Evolutionary conservation across 2,888 invertebrate genomes (phyloP).

Genomic region (Ellobium chinense): DNA sequence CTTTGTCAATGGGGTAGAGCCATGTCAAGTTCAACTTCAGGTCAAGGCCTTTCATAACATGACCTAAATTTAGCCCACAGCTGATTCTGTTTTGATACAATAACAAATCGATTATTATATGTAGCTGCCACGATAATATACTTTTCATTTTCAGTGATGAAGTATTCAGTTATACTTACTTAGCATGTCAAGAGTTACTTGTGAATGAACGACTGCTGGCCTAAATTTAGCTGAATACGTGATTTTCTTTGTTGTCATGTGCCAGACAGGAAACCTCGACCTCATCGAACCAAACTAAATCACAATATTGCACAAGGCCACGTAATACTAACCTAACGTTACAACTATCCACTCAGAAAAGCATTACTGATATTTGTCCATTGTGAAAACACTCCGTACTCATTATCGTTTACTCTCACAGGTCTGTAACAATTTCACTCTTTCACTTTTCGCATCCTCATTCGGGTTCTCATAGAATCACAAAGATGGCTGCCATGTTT

Average conservation of each 20-base stretch:
- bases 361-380: too few relatives aligned
- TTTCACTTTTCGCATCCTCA: not conserved
- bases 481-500: slow-evolving; percentile 74
- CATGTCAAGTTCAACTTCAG: slow-evolving; percentile 38
- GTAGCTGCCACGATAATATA: too few relatives aligned
- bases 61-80: slow-evolving; percentile 41
- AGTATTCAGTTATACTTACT: too few relatives aligned
- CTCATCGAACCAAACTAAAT: not conserved
- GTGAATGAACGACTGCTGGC: too few relatives aligned
- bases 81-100: slow-evolving; percentile 40
- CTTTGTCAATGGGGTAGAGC: slow-evolving; percentile 24
- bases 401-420: too few relatives aligned
- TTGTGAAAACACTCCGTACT: too few relatives aligned
- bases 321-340: too few relatives aligned
- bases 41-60: slow-evolving; percentile 37
- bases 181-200: too few relatives aligned
- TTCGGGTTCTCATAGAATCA: not conserved
- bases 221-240: slow-evolving; percentile 31
- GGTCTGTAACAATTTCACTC: too few relatives aligned
- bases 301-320: too few relatives aligned
- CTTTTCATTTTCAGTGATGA: too few relatives aligned
- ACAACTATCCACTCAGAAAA: too few relatives aligned
- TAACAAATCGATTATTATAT: not conserved
- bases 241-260: slow-evolving; percentile 37
- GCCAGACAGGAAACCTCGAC: slow-evolving; percentile 21